phyloP scores from a whole-genome alignment of 2,797 vertebrate species.

The Apogon hyalosoma region DNA sequence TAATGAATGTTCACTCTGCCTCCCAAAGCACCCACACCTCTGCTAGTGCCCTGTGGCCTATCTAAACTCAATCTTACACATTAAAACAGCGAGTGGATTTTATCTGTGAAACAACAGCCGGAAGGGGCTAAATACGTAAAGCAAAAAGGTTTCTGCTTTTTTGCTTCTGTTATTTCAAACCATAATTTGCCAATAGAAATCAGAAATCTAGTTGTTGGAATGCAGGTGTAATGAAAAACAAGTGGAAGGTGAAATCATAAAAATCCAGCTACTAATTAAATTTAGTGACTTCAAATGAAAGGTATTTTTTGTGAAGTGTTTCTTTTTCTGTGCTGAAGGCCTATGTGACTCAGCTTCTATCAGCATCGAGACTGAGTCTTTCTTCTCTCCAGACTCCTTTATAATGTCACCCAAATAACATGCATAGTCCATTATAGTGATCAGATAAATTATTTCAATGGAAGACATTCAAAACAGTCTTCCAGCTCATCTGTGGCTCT shows the following conservation, averaged over 20 bases:
- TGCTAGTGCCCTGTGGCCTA: slow-evolving; percentile 59
- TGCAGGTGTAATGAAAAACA: not conserved
- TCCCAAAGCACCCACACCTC: slow-evolving; percentile 68
- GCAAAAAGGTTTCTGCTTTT: slow-evolving; percentile 34
- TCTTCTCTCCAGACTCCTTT: slow-evolving; percentile 61
- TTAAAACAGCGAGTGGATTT: slow-evolving; percentile 62
- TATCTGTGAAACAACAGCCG: slow-evolving; percentile 60
- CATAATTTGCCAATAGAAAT: slow-evolving; percentile 29
- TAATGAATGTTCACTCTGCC: slow-evolving; percentile 57
- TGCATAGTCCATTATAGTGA: slow-evolving; percentile 66
- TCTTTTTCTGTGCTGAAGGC: slow-evolving; percentile 7
- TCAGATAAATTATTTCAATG: slow-evolving; percentile 71
- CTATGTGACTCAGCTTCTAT: slow-evolving; percentile 44
- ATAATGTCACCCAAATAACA: slow-evolving; percentile 74
- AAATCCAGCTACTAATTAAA: slow-evolving; percentile 8
- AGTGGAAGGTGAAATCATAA: not conserved
- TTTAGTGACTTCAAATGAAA: slow-evolving; percentile 28
- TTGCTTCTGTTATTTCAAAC: slow-evolving; percentile 21
- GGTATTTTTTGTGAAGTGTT: slow-evolving; percentile 24
- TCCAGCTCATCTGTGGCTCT: slow-evolving; percentile 61
- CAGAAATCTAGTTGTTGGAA: slow-evolving; percentile 11
- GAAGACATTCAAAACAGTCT: slow-evolving; percentile 63
- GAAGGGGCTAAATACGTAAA: slow-evolving; percentile 45
- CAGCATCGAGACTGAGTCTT: slow-evolving; percentile 40
- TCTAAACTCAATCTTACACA: slow-evolving; percentile 58